phyloP scores from a whole-genome alignment of 2,113 vertebrate genomes.

The Micromys minutus region DNA sequence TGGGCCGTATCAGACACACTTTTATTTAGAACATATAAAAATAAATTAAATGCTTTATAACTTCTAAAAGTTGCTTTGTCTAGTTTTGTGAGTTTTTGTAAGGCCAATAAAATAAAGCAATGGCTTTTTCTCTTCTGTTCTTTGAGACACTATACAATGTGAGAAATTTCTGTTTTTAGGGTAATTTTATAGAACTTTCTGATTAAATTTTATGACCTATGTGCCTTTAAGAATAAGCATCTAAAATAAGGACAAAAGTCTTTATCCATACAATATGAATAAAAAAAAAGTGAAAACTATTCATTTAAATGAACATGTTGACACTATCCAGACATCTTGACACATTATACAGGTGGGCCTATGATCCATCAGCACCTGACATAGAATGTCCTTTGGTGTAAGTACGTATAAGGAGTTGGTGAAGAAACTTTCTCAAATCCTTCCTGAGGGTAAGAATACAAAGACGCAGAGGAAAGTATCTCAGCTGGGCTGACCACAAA shows the following conservation, averaged over 20 bases:
- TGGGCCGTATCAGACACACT: background rate
- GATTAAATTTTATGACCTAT: background rate
- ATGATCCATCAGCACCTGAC: background rate
- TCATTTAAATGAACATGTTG: background rate
- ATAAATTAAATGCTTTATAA: background rate
- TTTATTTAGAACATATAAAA: conserved; percentile 11
- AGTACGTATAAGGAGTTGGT: background rate
- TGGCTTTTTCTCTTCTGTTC: background rate
- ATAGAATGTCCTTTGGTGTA: background rate
- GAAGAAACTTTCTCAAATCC: background rate
- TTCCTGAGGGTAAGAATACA: background rate
- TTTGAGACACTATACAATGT: background rate
- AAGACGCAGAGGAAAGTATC: background rate
- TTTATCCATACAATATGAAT: background rate
- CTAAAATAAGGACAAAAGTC: background rate
- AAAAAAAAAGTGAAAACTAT: background rate
- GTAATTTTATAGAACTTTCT: conserved; percentile 4
- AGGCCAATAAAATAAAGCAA: background rate
- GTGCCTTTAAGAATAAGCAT: background rate
- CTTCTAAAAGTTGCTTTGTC: background rate
- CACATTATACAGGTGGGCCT: rapidly evolving
- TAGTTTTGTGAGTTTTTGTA: background rate
- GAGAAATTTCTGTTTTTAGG: background rate
- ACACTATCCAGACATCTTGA: background rate
- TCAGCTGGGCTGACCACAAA: background rate